A percentile compares a stretch with the other conserved stretches of the same genome.
phyloP scores from a whole-genome alignment of 1,140 invertebrate genomes.

The Drosophila busckii region DNA sequence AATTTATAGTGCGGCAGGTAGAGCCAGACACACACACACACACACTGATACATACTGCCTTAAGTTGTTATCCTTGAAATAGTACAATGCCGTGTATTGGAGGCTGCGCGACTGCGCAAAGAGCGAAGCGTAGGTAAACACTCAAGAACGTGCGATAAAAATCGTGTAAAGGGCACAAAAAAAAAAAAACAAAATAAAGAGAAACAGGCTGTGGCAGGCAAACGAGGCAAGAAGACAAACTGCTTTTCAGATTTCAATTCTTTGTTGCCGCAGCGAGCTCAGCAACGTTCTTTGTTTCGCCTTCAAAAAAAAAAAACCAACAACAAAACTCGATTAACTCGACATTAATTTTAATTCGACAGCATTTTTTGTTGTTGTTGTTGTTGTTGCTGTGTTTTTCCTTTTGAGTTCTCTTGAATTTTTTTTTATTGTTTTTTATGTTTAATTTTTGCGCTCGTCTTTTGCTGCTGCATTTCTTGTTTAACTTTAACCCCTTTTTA shows the following conservation, averaged over 20 bases:
- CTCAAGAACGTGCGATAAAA: conserved; percentile 47
- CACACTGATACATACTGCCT: conserved; percentile 9
- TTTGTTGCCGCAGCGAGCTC: too few species aligned
- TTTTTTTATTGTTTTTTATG: conserved; percentile 24
- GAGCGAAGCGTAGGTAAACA: conserved; percentile 40
- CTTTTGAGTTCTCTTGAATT: conserved; percentile 19
- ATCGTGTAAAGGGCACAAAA: conserved; percentile 30
- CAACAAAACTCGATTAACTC: conserved; percentile 76
- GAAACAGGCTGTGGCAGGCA: conserved; percentile 20
- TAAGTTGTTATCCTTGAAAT: conserved; percentile 75
- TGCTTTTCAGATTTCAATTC: conserved; percentile 72
- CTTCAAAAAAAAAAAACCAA: conserved; percentile 36
- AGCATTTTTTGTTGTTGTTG: conserved; percentile 41
- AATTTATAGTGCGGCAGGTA: conserved; percentile 59
- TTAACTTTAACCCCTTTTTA: conserved; percentile 44
- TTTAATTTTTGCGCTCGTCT: conserved; percentile 18
- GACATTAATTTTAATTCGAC: conserved; percentile 77
- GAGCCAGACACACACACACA: not conserved
- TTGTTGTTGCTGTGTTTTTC: conserved; percentile 5
- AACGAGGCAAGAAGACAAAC: conserved; percentile 68
- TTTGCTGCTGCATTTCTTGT: conserved; percentile 20
- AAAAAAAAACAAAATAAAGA: conserved; percentile 2
- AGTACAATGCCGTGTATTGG: conserved; percentile 72
- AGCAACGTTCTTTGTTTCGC: too few species aligned
- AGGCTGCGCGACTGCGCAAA: conserved; percentile 46